Evolutionary conservation across 2,797 vertebrate genomes (phyloP).

Genomic region (Enteromius anoplus): DNA sequence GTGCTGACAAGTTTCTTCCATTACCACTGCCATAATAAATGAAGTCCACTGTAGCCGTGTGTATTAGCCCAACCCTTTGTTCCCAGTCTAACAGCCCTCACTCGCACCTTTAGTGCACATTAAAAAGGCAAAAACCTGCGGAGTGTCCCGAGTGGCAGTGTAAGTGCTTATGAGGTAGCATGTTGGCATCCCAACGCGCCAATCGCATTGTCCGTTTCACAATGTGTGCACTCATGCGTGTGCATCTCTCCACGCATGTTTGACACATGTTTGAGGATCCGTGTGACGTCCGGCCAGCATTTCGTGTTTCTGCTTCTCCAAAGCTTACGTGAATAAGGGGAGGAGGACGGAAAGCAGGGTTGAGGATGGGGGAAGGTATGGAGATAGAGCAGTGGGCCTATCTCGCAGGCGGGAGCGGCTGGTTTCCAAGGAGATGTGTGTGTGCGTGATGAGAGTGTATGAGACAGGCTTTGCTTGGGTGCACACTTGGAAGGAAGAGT

Average conservation of each 20-base stretch:
- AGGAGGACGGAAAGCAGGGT: slow-evolving; percentile 35
- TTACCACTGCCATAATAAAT: slow-evolving; percentile 39
- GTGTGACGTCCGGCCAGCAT: background rate
- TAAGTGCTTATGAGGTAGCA: slow-evolving; percentile 19
- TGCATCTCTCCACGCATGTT: slow-evolving; percentile 15
- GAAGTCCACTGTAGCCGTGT: slow-evolving; percentile 8
- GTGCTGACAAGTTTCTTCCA: slow-evolving; percentile 55
- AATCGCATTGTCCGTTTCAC: background rate
- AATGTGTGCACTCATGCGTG: slow-evolving; percentile 4
- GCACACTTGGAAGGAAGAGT: slow-evolving; percentile 63
- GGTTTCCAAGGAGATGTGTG: slow-evolving; percentile 62
- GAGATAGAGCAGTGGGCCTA: slow-evolving; percentile 41
- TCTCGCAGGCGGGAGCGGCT: slow-evolving; percentile 53
- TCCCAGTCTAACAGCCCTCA: slow-evolving; percentile 6
- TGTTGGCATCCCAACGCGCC: slow-evolving; percentile 10
- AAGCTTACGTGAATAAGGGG: slow-evolving; percentile 40
- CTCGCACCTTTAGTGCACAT: slow-evolving; percentile 38
- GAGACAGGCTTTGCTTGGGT: slow-evolving; percentile 77
- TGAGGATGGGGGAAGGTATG: slow-evolving; percentile 46
- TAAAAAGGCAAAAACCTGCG: slow-evolving; percentile 24
- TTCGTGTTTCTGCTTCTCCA: slow-evolving; percentile 32
- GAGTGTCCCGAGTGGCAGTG: slow-evolving; percentile 11
- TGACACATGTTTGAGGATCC: slow-evolving; percentile 31
- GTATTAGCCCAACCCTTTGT: slow-evolving; percentile 26
- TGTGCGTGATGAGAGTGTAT: slow-evolving; percentile 76